Percentiles rank a stretch among this genome's conserved stretches.
Evolutionary conservation across 2,888 invertebrate species (phyloP).

Genomic region (Trissolcus japonicus): DNA sequence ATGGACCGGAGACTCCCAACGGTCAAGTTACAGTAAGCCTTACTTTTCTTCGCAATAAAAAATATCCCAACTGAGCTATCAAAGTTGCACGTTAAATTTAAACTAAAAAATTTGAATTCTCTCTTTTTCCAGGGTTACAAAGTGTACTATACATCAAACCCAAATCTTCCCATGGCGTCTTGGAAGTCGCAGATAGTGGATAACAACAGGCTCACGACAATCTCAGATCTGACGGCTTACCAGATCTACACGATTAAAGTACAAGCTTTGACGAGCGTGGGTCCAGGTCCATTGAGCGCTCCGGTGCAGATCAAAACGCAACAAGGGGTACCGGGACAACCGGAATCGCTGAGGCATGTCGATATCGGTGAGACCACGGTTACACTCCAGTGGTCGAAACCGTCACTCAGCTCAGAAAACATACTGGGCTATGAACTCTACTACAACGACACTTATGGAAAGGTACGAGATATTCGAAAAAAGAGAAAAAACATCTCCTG

Average conservation of each 20-base stretch:
- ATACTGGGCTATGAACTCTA: conserved; percentile 97
- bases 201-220: conserved; percentile 93
- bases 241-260: conserved; percentile 96
- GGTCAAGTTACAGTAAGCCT: conserved; percentile 95
- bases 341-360: conserved; percentile 90
- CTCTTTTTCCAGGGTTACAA: conserved; percentile 88
- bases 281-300: conserved; percentile 94
- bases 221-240: conserved; percentile 93
- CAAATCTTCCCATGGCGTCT: conserved; percentile 89
- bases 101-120: too few species aligned
- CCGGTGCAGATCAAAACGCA: conserved; percentile 99
- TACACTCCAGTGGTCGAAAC: conserved; percentile 94
- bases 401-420: conserved; percentile 93
- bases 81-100: too few species aligned
- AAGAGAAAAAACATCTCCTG: not conserved
- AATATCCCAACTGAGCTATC: too few species aligned
- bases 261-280: conserved; percentile 94
- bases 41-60: not conserved
- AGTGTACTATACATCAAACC: conserved; percentile 95
- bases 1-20: conserved; percentile 97
- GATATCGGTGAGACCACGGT: conserved; percentile 94
- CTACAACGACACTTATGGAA: conserved; percentile 97
- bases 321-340: conserved; percentile 98
- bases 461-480: conserved; percentile 74
- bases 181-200: conserved; percentile 97